phyloP scores from a whole-genome alignment of 1,140 invertebrate species.

The Tribolium castaneum region DNA sequence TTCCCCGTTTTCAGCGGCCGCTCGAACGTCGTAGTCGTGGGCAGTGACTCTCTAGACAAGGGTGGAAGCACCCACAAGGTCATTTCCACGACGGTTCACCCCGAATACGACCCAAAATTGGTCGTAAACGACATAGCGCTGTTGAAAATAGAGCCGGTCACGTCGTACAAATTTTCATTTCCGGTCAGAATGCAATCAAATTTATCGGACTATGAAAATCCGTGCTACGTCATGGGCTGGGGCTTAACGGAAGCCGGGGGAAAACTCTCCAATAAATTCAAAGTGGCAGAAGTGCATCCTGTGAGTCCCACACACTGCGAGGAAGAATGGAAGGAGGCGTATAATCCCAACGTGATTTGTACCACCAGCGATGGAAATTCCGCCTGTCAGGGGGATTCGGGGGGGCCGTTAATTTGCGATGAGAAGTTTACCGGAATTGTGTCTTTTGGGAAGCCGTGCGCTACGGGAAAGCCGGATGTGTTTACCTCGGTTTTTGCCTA shows the following conservation, averaged over 20 bases:
- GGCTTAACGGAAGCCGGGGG: background rate
- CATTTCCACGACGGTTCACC: background rate
- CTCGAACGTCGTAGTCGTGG: background rate
- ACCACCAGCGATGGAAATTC: background rate
- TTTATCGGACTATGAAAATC: background rate
- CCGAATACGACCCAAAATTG: background rate
- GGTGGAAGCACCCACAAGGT: background rate
- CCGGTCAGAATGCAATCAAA: background rate
- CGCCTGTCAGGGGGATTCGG: conserved; percentile 61
- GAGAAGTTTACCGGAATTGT: conserved; percentile 65
- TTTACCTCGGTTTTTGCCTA: conserved; percentile 66
- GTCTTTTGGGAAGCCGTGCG: conserved; percentile 71
- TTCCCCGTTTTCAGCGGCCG: background rate
- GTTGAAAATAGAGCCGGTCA: background rate
- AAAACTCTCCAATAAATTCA: conserved; percentile 8
- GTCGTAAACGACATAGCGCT: conserved; percentile 1
- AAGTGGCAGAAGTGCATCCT: background rate
- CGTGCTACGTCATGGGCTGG: background rate
- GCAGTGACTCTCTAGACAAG: background rate
- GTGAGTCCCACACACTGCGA: background rate
- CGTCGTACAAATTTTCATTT: background rate
- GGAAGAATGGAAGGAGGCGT: background rate
- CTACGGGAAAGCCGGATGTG: conserved; percentile 68
- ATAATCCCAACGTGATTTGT: background rate
- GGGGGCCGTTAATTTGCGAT: conserved; percentile 57